These are phyloP conservation scores for Tillus elongatus DNA, from an alignment of 2,888 invertebrate species.

Conservation along the genomic window DNA sequence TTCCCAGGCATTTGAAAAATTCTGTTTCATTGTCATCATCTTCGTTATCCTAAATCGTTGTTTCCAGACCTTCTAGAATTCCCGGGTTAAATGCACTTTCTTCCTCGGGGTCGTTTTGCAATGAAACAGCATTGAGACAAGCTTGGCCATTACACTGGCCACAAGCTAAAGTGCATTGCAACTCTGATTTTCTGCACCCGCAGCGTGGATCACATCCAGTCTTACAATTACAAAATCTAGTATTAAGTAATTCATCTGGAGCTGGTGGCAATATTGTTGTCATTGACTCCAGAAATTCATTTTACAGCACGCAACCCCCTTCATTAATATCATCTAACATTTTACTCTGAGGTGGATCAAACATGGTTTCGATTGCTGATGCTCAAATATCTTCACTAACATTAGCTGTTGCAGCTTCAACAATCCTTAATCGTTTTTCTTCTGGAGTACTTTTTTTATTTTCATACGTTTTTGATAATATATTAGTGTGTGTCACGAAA, in stretches of 20 bases:
- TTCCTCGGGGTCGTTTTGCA: constrained; percentile 12
- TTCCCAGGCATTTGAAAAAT: constrained; percentile 10
- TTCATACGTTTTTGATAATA: constrained; percentile 21
- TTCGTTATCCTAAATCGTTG: constrained; percentile 11
- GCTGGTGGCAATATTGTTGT: constrained; percentile 24
- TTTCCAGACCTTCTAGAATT: constrained; percentile 14
- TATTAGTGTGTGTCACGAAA: constrained; percentile 30
- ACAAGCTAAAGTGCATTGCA: constrained; percentile 20
- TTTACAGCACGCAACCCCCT: no score
- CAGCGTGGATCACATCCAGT: no score
- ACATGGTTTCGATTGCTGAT: no score
- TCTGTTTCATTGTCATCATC: constrained; percentile 14
- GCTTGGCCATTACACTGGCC: constrained; percentile 14
- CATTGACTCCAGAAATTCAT: no score
- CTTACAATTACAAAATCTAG: constrained; percentile 19
- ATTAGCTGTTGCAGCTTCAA: constrained; percentile 33
- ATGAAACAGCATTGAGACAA: constrained; percentile 12
- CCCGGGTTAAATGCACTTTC: constrained; percentile 12
- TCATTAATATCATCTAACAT: no score
- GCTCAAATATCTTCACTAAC: no score
- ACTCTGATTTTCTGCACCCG: constrained; percentile 25
- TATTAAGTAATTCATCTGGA: constrained; percentile 19
- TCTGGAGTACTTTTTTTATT: constrained; percentile 11
- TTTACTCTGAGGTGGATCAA: no score
- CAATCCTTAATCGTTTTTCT: constrained; percentile 25